A percentile compares a stretch with the other conserved stretches of the same genome.
phyloP scores from a whole-genome alignment of 2,113 vertebrate genomes.

The Shinisaurus crocodilurus region DNA sequence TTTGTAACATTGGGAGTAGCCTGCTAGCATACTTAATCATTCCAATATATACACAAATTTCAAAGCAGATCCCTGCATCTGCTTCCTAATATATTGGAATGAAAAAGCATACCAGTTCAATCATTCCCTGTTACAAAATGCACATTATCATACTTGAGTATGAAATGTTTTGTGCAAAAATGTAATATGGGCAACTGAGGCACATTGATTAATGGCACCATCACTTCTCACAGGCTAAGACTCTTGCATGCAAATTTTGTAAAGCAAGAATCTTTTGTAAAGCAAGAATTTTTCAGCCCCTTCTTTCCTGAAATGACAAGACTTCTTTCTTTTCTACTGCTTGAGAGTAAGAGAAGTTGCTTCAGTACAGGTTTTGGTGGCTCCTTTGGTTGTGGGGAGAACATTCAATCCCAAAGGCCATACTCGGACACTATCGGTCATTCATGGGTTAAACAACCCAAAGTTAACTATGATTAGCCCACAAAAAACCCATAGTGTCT shows the following conservation, averaged over 20 bases:
- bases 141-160: neutral
- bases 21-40: neutral
- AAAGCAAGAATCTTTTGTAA: neutral
- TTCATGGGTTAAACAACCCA: too few species aligned
- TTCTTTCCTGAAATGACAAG: neutral
- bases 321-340: neutral
- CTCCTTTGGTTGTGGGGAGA: neutral
- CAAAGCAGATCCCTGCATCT: neutral
- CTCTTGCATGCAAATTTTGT: neutral
- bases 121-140: neutral
- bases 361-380: neutral
- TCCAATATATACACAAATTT: neutral
- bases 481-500: too few species aligned
- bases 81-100: neutral
- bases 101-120: neutral
- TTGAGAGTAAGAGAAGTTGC: too few species aligned
- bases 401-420: neutral
- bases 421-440: too few species aligned
- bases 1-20: neutral
- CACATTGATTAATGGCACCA: neutral
- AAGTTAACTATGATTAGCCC: too few species aligned
- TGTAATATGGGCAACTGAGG: neutral
- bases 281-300: neutral
- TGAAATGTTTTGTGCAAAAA: neutral
- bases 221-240: neutral